Conservation (phyloP, 2,888 invertebrate genomes). For the Coremacera marginata region DNA sequence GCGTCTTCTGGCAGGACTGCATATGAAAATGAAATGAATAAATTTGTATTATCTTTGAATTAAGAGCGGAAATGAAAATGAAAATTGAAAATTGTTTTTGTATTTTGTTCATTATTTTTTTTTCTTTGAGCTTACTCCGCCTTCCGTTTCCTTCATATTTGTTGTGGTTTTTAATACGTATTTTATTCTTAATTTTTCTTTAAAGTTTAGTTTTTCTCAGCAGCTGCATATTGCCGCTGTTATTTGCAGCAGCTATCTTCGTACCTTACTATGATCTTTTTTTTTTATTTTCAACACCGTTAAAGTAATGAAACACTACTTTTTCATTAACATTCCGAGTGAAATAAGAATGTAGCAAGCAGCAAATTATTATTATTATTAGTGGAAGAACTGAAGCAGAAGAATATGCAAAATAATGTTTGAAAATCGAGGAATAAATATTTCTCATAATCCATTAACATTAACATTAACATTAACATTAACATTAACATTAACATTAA, state of each 20-base stretch:
- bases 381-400: no score
- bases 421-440: no score
- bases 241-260: constrained; percentile 4
- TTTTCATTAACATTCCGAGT: constrained; percentile 18
- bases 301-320: constrained; percentile 26
- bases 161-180: constrained; percentile 1
- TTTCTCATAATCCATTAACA: no score
- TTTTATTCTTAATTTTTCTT: neutral
- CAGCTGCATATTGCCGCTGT: constrained; percentile 7
- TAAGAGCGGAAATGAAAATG: constrained; percentile 60
- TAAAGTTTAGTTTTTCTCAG: constrained; percentile 5
- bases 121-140: neutral
- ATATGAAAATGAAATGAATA: constrained; percentile 50
- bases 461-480: no score
- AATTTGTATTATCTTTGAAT: constrained; percentile 62
- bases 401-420: no score
- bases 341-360: neutral
- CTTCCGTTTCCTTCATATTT: constrained; percentile 5
- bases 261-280: neutral
- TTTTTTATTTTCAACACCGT: neutral
- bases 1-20: neutral
- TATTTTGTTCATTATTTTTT: constrained; percentile 17
- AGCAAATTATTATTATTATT: no score
- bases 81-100: constrained; percentile 54
- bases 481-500: no score